Conservation (phyloP, 2,113 vertebrate genomes). For the Centrocercus urophasianus region DNA sequence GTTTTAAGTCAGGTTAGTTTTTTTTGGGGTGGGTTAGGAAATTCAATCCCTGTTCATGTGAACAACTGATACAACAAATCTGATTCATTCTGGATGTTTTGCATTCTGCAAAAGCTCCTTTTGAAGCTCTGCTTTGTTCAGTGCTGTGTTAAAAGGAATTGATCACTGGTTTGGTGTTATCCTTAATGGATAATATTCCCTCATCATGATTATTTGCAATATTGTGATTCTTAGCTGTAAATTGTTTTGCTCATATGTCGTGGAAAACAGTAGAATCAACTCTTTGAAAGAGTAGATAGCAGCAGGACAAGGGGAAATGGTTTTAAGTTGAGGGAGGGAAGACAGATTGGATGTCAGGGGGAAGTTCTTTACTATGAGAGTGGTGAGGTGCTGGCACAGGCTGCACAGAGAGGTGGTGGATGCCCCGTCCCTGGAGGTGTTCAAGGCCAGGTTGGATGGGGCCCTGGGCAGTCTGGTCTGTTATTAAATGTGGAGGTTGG, state of each 20-base stretch:
- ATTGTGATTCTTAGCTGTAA: not conserved
- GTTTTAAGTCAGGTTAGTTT: not conserved
- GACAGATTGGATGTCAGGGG: too few species aligned
- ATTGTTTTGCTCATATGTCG: not conserved
- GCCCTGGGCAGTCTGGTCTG: too few species aligned
- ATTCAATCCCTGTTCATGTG: not conserved
- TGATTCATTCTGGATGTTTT: not conserved
- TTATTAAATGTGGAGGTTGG: too few species aligned
- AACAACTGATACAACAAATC: not conserved
- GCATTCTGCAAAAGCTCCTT: not conserved
- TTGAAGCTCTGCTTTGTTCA: not conserved
- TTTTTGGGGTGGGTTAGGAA: fast-evolving
- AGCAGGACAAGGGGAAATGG: too few species aligned
- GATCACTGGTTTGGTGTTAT: not conserved
- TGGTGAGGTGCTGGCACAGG: too few species aligned
- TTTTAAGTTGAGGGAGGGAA: too few species aligned
- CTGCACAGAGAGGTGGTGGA: too few species aligned
- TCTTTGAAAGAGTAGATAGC: too few species aligned
- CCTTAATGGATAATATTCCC: not conserved
- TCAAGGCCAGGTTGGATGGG: too few species aligned
- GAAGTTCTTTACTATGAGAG: too few species aligned
- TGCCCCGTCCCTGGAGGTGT: too few species aligned
- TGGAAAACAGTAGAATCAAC: too few species aligned
- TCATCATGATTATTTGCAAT: not conserved
- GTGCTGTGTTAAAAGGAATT: not conserved